Percentiles rank a stretch among this genome's conserved stretches.
phyloP scores from a whole-genome alignment of 2,888 invertebrate genomes.

The Reticulitermes lucifugus region DNA sequence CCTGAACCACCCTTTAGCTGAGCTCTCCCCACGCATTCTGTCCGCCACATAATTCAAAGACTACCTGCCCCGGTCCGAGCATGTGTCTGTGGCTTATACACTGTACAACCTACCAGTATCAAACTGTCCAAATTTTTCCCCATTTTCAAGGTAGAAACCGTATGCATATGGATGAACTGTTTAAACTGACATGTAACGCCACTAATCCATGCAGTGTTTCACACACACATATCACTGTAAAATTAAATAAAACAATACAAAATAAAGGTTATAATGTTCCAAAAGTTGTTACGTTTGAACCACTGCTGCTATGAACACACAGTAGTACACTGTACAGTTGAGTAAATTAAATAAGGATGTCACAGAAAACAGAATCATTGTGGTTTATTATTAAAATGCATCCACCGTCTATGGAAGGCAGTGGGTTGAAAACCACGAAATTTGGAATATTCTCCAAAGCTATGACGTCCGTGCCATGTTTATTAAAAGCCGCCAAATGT shows the following conservation, averaged over 20 bases:
- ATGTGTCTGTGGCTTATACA: not conserved
- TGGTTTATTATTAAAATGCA: too few relatives aligned
- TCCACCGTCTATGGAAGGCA: too few relatives aligned
- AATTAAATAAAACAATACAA: not conserved
- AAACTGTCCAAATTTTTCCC: not conserved
- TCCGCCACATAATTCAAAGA: not conserved
- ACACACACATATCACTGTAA: not conserved
- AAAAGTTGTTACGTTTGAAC: not conserved
- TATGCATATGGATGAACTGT: not conserved
- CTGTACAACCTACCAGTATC: not conserved
- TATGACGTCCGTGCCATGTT: too few relatives aligned
- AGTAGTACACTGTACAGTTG: too few relatives aligned
- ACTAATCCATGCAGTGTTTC: conserved; percentile 17
- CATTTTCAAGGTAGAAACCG: not conserved
- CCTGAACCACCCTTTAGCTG: not conserved
- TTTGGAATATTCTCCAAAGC: too few relatives aligned
- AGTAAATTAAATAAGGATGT: too few relatives aligned
- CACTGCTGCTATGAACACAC: not conserved
- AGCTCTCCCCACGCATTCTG: not conserved
- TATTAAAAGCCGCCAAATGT: too few relatives aligned
- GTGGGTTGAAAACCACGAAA: too few relatives aligned
- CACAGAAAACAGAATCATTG: too few relatives aligned
- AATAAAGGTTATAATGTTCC: not conserved
- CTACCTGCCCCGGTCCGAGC: not conserved
- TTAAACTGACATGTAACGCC: conserved; percentile 16